Evolutionary conservation across 64 coral and sea anemone genomes (phyloP).

Genomic region (Stylophora pistillata): DNA sequence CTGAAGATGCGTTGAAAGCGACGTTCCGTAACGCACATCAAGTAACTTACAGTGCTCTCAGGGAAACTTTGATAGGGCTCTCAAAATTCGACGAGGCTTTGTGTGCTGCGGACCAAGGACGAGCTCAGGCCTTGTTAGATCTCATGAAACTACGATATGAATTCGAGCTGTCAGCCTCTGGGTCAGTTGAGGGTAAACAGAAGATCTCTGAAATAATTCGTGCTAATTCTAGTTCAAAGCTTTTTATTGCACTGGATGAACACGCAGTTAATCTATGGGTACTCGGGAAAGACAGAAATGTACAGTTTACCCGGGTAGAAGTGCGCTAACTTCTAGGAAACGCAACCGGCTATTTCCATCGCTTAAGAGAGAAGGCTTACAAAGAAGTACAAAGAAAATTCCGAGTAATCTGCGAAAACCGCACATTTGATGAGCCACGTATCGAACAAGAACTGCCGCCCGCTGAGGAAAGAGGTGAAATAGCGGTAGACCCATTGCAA

Average conservation of each 20-base stretch:
- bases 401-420: neutral
- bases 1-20: slow-evolving; percentile 5
- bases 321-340: neutral
- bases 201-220: neutral
- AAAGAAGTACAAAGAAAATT: neutral
- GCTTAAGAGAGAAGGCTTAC: neutral
- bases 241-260: neutral
- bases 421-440: neutral
- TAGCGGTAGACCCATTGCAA: neutral
- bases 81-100: neutral
- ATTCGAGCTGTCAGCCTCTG: neutral
- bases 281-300: neutral
- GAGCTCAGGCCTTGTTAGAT: slow-evolving; percentile 30
- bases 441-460: neutral
- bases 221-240: neutral
- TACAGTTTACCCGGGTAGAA: neutral
- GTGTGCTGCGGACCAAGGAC: slow-evolving; percentile 27
- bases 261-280: neutral
- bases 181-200: neutral
- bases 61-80: neutral
- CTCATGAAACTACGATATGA: neutral
- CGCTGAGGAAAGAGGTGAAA: neutral
- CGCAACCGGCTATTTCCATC: neutral
- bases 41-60: neutral
- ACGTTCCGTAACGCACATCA: neutral